Evolutionary conservation across 1,140 invertebrate genomes (phyloP).

Genomic region (Nomia melanderi): DNA sequence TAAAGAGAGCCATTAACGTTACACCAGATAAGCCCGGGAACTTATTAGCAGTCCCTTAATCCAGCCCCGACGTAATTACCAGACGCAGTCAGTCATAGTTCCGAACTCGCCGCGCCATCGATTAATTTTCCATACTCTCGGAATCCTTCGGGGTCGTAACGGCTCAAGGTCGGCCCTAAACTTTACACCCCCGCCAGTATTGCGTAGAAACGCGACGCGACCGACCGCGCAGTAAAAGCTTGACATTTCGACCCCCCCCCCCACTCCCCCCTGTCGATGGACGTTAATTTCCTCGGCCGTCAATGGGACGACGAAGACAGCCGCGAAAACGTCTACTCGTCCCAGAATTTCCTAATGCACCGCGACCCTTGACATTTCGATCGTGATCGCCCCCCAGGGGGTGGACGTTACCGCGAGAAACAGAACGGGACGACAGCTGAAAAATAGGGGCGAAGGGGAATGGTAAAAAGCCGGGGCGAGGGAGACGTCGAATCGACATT

Average conservation of each 20-base stretch:
- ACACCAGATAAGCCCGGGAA: not conserved
- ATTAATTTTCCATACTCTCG: slow-evolving; percentile 53
- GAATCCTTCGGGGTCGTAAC: slow-evolving; percentile 1
- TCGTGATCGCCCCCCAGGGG: not conserved
- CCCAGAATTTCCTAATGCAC: not conserved
- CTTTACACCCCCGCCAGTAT: not conserved
- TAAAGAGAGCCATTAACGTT: not conserved
- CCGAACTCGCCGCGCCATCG: slow-evolving; percentile 43
- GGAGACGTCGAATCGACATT: not conserved
- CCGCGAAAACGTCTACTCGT: not conserved
- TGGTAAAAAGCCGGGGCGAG: not conserved
- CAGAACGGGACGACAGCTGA: no score
- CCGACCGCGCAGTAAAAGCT: slow-evolving; percentile 14
- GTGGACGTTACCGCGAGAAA: not conserved
- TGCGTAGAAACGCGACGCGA: slow-evolving; percentile 8
- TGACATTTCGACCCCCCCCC: slow-evolving; percentile 14
- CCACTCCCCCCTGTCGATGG: no score
- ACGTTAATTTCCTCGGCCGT: slow-evolving; percentile 15
- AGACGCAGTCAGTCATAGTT: slow-evolving; percentile 42
- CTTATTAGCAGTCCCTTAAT: not conserved
- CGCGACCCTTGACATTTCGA: slow-evolving; percentile 22
- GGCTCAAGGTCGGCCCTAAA: slow-evolving; percentile 12
- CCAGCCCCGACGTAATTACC: not conserved
- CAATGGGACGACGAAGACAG: not conserved
- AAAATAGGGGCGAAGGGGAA: not conserved